Evolutionary conservation across 2,113 vertebrate genomes (phyloP).

Genomic region (Clinocottus analis): DNA sequence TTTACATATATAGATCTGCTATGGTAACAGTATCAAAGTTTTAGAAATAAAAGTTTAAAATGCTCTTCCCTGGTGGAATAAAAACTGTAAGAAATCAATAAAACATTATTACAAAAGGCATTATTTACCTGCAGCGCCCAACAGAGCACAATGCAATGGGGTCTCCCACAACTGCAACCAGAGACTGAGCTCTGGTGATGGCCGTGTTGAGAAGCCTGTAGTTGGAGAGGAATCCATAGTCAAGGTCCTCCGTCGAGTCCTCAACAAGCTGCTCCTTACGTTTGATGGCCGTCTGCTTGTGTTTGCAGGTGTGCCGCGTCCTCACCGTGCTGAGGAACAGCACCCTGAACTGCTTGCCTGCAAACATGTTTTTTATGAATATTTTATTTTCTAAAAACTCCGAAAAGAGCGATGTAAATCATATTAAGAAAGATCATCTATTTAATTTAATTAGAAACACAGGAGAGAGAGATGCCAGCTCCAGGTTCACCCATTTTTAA

Average conservation of each 20-base stretch:
- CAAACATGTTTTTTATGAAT: neutral
- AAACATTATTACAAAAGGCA: too few relatives aligned
- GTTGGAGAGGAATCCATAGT: conserved; percentile 99
- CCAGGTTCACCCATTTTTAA: neutral
- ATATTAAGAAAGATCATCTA: neutral
- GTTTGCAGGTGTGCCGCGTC: conserved; percentile 97
- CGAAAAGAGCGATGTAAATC: neutral
- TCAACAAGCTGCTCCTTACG: conserved; percentile 97
- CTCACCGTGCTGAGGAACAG: conserved; percentile 98
- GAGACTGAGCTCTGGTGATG: conserved; percentile 97
- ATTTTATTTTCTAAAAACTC: neutral
- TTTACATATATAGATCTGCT: neutral
- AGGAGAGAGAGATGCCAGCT: neutral
- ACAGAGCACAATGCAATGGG: conserved; percentile 97
- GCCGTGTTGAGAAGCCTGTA: conserved; percentile 99
- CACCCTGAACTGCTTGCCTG: conserved; percentile 98
- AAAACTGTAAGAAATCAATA: too few relatives aligned
- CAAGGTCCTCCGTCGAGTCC: conserved; percentile 97
- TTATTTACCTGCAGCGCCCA: conserved; percentile 95
- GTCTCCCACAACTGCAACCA: conserved; percentile 98
- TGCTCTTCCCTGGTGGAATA: too few relatives aligned
- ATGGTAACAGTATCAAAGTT: neutral
- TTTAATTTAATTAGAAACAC: neutral
- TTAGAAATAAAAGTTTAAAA: neutral
- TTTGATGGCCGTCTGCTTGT: conserved; percentile 98